Evolutionary conservation across 37 sponge, comb jelly and placozoan genomes (phyloP), one percentile per base, ranked within the genome.

Genomic region (Ianthella basta): DNA sequence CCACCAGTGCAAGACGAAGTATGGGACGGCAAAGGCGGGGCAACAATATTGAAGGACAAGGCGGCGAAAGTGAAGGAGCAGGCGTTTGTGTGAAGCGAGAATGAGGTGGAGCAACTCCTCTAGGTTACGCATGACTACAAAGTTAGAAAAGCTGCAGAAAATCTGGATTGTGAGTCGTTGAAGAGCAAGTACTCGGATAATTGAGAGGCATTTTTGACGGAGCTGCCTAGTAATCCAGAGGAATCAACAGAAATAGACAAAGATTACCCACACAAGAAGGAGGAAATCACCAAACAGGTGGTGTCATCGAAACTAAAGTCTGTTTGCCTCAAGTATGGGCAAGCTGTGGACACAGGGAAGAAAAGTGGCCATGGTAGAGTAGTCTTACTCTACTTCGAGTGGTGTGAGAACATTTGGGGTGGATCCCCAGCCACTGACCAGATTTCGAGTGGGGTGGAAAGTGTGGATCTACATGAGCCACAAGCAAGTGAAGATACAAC

Each of bases 351-450:
- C 38, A 1, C 81, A 56, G 81, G 81, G 13, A 12, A 25, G 37
- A 34, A 59, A 20, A 81, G 81, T 36, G 81, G 81, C 15, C 60
- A 57, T 57, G 61, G 61, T 4, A 81, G 81, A 81, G 81, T 81
- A 8, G 81, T 81, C 4, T 4, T 57, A 4, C 25, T 81, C 4
- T 81, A 81, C 36, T 81, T 15, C 56, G 59, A 81, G 8, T 32
- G 56, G 61, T 81, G 81, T 60, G 81, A 60, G 24, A 56, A 81
- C 5, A 34, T 81, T 32, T 81, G 61, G 81, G 61, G 60, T 54
- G 81, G 81, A 3, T 54, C 34, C 4, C 81, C 81, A 78, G 79
- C 79, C 1, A 78, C 79, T 15, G 37, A 33, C 0, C 79, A 78
- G n/a, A 78, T 60, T 33, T 27, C 73, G 3, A 33, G 29, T 37